phyloP scores from a whole-genome alignment of 2,888 invertebrate genomes.

The Nemotelus pantherinus region DNA sequence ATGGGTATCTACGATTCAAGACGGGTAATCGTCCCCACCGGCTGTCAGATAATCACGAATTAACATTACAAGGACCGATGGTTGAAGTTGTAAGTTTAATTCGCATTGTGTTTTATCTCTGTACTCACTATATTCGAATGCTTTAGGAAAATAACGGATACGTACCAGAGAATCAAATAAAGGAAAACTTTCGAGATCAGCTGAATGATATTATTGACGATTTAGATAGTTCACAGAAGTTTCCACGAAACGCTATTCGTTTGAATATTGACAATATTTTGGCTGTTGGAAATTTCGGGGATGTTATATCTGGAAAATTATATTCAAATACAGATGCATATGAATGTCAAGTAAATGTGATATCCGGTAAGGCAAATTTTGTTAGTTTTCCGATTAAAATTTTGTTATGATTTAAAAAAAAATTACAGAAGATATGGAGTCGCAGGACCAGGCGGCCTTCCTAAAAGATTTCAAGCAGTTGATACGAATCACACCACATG shows the following conservation, averaged over 20 bases:
- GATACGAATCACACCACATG: constrained; percentile 75
- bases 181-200: constrained; percentile 78
- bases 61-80: constrained; percentile 81
- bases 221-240: constrained; percentile 65
- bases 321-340: constrained; percentile 62
- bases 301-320: constrained; percentile 77
- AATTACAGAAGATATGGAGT: constrained; percentile 65
- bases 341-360: constrained; percentile 72
- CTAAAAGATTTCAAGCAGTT: constrained; percentile 78
- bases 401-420: background rate
- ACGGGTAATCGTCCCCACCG: constrained; percentile 62
- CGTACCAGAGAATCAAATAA: constrained; percentile 79
- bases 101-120: no score
- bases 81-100: constrained; percentile 71
- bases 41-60: constrained; percentile 71
- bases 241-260: constrained; percentile 77
- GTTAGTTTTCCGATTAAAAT: background rate
- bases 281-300: constrained; percentile 81
- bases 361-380: constrained; percentile 62
- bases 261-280: constrained; percentile 76
- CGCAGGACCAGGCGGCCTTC: constrained; percentile 66
- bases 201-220: constrained; percentile 73
- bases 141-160: constrained; percentile 79
- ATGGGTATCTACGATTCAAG: constrained; percentile 65
- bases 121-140: background rate